Percentiles rank a stretch among this genome's conserved stretches.
Evolutionary conservation across 1,140 invertebrate genomes (phyloP).

Genomic region (Argopecten irradians): DNA sequence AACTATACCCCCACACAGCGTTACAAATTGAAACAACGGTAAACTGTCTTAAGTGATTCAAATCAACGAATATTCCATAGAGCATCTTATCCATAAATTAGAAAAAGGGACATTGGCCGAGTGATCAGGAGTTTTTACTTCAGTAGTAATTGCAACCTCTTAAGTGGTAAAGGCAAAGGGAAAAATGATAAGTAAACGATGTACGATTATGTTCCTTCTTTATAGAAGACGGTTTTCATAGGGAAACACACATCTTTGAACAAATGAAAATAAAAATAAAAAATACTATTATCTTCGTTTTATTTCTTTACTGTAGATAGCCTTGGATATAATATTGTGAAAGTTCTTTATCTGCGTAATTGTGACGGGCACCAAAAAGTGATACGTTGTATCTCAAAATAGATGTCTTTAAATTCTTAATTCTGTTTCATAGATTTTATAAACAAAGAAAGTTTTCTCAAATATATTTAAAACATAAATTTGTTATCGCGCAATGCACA

Average conservation of each 20-base stretch:
- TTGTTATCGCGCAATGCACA: neutral
- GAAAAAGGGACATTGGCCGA: neutral
- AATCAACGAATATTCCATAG: neutral
- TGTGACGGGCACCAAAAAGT: neutral
- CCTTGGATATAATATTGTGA: neutral
- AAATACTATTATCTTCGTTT: no score
- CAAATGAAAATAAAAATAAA: no score
- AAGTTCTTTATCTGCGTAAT: no score
- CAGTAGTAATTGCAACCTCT: no score
- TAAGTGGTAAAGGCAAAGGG: no score
- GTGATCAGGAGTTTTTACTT: no score
- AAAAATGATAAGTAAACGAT: no score
- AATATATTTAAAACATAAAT: neutral
- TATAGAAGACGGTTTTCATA: no score
- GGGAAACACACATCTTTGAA: no score
- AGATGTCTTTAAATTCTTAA: neutral
- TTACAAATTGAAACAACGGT: slow-evolving; percentile 16
- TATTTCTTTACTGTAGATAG: no score
- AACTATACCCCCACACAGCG: neutral
- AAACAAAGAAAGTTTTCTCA: neutral
- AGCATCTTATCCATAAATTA: neutral
- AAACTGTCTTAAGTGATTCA: neutral
- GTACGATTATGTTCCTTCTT: no score
- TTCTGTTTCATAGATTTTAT: neutral
- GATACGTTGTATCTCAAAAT: neutral